Base-by-base conservation (phyloP, 2,888 invertebrate species). In the Rosalia funebris region DNA sequence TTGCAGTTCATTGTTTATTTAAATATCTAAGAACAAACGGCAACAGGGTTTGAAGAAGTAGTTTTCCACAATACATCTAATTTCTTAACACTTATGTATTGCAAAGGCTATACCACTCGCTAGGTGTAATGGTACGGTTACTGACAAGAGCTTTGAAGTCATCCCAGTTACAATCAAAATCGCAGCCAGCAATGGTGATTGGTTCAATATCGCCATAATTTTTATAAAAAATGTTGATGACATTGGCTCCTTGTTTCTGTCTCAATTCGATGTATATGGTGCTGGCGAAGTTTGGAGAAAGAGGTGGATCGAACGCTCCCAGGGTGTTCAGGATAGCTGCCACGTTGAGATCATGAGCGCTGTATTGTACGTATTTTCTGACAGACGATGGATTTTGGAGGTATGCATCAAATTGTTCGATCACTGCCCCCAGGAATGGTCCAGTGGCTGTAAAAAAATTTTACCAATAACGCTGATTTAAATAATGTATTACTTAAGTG, bases 391-490 rank as follows among this genome's bases (percentile, higher is more conserved):
- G n/a, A 19, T 57, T 36, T 10, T 25, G 1, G 0, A 17, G 2
- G 12, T 12, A 41, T n/a, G 12, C 11, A n/a, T 59, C 54, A 31
- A 56, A 47, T 17, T 32, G 16, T n/a, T 47, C 31, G 2, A 55
- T 2, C 15, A 55, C 36, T 15, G 36, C 53, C 10, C 53, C 20
- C 0, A 59, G 15, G 4, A 59, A 15, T 0, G 53, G 7, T 10
- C 88, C 88, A 0, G 80, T 74, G 72, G 84, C 84, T 1, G 16
- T 4, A 53, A 57, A 42, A 4, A 1, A 15, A 41, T 10, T 32
- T 32, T 25, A 25, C 25, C 25, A 25, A 25, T 25, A 7, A 25
- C 25, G 25, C 3, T 46, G 10, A n/a, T n/a, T 25, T 25, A 25
- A 34, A 34, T 5, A n/a, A 3, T 34, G 34, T n/a, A 34, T 34